These are phyloP conservation scores for Potamarius usumacintae DNA, from an alignment of 2,113 vertebrate genomes.

Conservation along the genomic window DNA sequence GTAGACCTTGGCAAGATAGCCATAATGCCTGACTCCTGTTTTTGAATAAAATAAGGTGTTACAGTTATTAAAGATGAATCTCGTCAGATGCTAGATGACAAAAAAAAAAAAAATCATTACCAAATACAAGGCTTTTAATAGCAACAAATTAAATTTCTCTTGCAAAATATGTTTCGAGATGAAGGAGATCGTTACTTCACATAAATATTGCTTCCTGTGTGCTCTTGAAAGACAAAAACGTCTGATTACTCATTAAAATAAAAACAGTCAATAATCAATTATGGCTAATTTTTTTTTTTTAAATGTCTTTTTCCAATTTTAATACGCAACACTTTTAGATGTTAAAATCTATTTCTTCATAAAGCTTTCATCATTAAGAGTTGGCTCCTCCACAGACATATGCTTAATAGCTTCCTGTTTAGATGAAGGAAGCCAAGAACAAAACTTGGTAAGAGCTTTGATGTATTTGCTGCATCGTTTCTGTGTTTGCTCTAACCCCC, in stretches of 20 bases:
- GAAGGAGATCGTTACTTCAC: conserved; percentile 71
- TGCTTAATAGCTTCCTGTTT: conserved; percentile 30
- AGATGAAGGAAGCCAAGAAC: conserved; percentile 12
- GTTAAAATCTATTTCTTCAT: not conserved
- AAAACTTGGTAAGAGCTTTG: conserved; percentile 20
- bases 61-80: conserved; percentile 82
- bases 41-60: conserved; percentile 78
- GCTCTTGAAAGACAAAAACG: conserved; percentile 66
- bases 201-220: conserved; percentile 73
- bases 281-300: not conserved
- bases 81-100: conserved; percentile 77
- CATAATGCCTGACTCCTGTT: conserved; percentile 72
- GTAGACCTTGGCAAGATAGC: conserved; percentile 72
- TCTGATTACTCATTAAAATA: conserved; percentile 58
- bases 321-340: not conserved
- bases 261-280: conserved; percentile 24
- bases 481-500: not conserved
- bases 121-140: conserved; percentile 76
- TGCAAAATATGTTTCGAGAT: conserved; percentile 68
- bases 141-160: conserved; percentile 74
- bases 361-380: not conserved
- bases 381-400: conserved; percentile 1
- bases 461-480: conserved; percentile 18
- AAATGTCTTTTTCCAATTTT: not conserved
- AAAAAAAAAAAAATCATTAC: conserved; percentile 83